These are phyloP conservation scores for Chironomus tentans DNA, from an alignment of 2,888 invertebrate species.

Conservation along the genomic window DNA sequence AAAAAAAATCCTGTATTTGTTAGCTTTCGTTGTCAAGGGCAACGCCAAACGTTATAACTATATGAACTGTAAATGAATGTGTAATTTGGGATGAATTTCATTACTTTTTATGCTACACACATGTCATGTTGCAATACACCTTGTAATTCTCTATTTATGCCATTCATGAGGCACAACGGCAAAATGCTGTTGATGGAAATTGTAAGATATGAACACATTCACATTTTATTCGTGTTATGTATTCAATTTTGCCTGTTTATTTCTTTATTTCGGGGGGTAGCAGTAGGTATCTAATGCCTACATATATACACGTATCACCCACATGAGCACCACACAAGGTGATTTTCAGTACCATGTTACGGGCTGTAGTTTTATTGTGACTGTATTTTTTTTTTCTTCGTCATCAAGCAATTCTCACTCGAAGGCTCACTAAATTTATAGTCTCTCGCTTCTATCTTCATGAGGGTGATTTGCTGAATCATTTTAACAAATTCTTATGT, in stretches of 20 bases:
- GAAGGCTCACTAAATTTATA: too few species aligned
- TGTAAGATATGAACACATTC: neutral
- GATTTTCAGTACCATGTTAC: constrained; percentile 25
- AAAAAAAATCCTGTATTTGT: neutral
- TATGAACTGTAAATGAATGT: neutral
- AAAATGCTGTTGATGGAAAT: neutral
- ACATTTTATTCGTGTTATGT: neutral
- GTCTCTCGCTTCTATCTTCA: too few species aligned
- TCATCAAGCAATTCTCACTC: neutral
- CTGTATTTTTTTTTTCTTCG: neutral
- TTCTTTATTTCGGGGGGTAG: neutral
- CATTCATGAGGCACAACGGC: neutral
- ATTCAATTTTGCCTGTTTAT: too few species aligned
- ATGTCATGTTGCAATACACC: constrained; percentile 3
- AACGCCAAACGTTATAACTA: neutral
- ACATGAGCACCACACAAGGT: constrained; percentile 11
- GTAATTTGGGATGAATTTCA: constrained; percentile 15
- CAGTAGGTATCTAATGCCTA: too few species aligned
- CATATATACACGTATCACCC: neutral
- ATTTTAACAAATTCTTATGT: neutral
- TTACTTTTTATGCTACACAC: neutral
- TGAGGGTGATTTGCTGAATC: neutral
- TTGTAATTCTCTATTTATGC: neutral
- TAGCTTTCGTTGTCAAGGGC: neutral
- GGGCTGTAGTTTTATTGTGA: neutral